These are phyloP conservation scores for Corythornis leucogaster DNA, from an alignment of 2,797 vertebrate genomes.

Conservation along the genomic window DNA sequence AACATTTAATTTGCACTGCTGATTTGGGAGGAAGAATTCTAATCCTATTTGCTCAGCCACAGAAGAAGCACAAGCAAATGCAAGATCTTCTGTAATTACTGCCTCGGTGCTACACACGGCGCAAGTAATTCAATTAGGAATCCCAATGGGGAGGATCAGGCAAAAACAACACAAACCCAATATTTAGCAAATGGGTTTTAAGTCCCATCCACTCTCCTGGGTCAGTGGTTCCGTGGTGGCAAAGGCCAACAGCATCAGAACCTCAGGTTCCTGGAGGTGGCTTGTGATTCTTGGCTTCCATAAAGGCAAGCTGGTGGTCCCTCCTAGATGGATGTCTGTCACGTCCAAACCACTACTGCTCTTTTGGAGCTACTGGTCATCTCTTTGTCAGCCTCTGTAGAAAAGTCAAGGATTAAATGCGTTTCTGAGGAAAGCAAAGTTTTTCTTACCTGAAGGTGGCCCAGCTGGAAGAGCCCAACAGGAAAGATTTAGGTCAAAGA, in stretches of 20 bases:
- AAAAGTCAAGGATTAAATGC: background rate
- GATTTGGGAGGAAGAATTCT: slow-evolving; percentile 50
- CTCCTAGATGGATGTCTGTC: background rate
- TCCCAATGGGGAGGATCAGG: background rate
- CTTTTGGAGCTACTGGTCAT: background rate
- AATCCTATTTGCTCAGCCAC: slow-evolving; percentile 62
- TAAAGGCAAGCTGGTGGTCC: background rate
- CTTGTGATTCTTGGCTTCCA: background rate
- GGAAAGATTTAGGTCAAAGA: background rate
- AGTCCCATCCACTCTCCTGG: background rate
- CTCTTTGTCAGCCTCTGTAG: background rate
- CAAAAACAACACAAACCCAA: background rate
- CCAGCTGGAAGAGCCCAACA: background rate
- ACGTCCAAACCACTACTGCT: background rate
- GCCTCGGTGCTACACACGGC: background rate
- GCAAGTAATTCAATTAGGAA: background rate
- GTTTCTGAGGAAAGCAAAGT: background rate
- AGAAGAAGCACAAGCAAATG: background rate
- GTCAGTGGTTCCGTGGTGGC: background rate
- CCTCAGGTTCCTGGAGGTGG: rapidly evolving
- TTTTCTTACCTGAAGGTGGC: background rate
- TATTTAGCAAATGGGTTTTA: background rate
- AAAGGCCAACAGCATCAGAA: background rate
- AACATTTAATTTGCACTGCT: slow-evolving; percentile 67
- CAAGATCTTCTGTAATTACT: background rate